A percentile compares a stretch with the other conserved stretches of the same genome.
Conservation (phyloP, 1,140 invertebrate species). For the Choristoneura fumiferana region DNA sequence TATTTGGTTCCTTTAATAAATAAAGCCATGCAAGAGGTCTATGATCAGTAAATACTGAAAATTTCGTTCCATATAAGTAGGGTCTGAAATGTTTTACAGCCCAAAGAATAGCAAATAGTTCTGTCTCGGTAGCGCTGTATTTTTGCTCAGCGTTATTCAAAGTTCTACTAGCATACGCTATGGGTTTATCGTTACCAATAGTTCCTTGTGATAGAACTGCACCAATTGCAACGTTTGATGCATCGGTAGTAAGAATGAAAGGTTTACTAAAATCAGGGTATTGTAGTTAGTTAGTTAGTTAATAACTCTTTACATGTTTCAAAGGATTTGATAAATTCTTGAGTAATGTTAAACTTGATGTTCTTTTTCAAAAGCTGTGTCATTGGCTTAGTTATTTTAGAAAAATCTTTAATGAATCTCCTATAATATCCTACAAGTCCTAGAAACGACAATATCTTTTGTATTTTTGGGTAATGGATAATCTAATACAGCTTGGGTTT, state of each 20-base stretch:
- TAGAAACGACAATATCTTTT: slow-evolving; percentile 48
- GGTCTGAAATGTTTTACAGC: slow-evolving; percentile 56
- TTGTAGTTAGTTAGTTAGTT: slow-evolving; percentile 18
- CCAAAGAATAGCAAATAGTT: slow-evolving; percentile 29
- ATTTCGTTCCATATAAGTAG: slow-evolving; percentile 67
- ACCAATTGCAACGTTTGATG: slow-evolving; percentile 28
- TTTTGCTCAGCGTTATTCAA: slow-evolving; percentile 35
- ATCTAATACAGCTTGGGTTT: slow-evolving; percentile 38
- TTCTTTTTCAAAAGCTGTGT: slow-evolving; percentile 34
- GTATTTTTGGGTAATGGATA: slow-evolving; percentile 35
- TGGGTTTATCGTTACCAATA: slow-evolving; percentile 28
- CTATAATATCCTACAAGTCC: slow-evolving; percentile 41
- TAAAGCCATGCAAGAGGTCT: slow-evolving; percentile 69
- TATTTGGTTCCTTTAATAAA: slow-evolving; percentile 65
- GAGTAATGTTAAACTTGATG: slow-evolving; percentile 37
- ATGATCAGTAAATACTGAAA: slow-evolving; percentile 73
- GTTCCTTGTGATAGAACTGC: slow-evolving; percentile 30
- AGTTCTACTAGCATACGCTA: slow-evolving; percentile 38
- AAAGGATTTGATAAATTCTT: slow-evolving; percentile 20
- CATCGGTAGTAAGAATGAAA: slow-evolving; percentile 33
- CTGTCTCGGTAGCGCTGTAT: slow-evolving; percentile 47
- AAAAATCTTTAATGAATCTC: slow-evolving; percentile 40
- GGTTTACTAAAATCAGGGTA: slow-evolving; percentile 31
- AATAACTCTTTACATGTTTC: slow-evolving; percentile 20
- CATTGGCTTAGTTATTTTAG: slow-evolving; percentile 41